A percentile compares a stretch with the other conserved stretches of the same genome.
Evolutionary conservation across 2,797 vertebrate genomes (phyloP).

Genomic region (Acrossocheilus wenchowensis): DNA sequence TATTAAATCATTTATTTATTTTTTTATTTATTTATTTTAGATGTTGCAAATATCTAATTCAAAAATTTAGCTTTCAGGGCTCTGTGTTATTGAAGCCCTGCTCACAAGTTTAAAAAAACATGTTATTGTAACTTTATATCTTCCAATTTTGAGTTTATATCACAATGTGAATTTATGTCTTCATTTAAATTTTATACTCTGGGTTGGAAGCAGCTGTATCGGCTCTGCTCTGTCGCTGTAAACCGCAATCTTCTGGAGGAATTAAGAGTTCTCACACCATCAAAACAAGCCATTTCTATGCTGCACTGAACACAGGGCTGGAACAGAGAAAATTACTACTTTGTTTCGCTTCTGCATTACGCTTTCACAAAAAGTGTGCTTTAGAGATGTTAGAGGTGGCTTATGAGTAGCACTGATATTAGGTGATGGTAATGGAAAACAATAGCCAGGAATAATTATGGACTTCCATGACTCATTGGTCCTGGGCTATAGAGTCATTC

Average conservation of each 20-base stretch:
- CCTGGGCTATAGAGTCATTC: neutral
- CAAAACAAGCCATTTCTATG: conserved; percentile 32
- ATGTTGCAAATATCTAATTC: neutral
- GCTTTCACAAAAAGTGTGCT: neutral
- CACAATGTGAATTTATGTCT: neutral
- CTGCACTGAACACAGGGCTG: conserved; percentile 5
- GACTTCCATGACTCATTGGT: conserved; percentile 46
- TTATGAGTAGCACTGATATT: conserved; percentile 19
- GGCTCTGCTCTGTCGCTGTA: conserved; percentile 23
- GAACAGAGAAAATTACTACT: conserved; percentile 15
- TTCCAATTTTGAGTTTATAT: neutral
- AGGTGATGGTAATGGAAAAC: conserved; percentile 35
- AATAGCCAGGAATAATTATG: conserved; percentile 40
- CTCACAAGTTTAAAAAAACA: neutral
- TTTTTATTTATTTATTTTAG: too few species aligned
- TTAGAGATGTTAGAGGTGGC: neutral
- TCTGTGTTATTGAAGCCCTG: neutral
- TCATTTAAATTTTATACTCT: neutral
- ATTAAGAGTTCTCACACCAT: conserved; percentile 1
- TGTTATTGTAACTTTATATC: neutral
- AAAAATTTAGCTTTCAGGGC: neutral
- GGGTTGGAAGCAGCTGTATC: neutral
- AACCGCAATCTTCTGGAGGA: conserved; percentile 33
- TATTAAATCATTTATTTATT: too few species aligned
- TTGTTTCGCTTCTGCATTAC: conserved; percentile 13